A percentile compares a stretch with the other conserved stretches of the same genome.
phyloP scores from a whole-genome alignment of 35 echinoderm and acorn worm genomes.

The Apostichopus californicus region DNA sequence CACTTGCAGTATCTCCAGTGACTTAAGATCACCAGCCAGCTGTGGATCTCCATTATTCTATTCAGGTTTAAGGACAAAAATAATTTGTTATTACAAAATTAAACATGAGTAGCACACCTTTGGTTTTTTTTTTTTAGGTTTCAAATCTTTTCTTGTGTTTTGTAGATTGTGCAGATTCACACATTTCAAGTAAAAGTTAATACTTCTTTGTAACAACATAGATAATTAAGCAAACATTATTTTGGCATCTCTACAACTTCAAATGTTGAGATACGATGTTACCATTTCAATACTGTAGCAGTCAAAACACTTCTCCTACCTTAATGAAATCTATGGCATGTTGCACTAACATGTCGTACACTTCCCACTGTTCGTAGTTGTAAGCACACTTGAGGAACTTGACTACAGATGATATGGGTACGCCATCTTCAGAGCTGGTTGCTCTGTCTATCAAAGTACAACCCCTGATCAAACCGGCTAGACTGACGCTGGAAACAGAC shows the following conservation, averaged over 20 bases:
- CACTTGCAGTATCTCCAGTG: constrained; percentile 80
- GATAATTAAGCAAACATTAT: too few relatives aligned
- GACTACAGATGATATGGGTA: constrained; percentile 81
- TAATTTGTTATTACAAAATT: too few relatives aligned
- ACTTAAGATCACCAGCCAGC: constrained; percentile 69
- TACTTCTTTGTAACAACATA: too few relatives aligned
- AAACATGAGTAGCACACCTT: too few relatives aligned
- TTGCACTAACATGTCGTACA: constrained; percentile 78
- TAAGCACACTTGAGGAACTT: constrained; percentile 98
- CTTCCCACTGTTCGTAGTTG: constrained; percentile 99
- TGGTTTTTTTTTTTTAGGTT: too few relatives aligned
- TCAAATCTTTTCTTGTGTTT: too few relatives aligned
- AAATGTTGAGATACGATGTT: too few relatives aligned
- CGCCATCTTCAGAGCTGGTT: constrained; percentile 75
- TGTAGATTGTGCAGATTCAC: too few relatives aligned
- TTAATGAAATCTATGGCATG: constrained; percentile 68
- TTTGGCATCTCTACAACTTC: too few relatives aligned
- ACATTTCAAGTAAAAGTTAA: too few relatives aligned
- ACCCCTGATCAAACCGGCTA: constrained; percentile 70
- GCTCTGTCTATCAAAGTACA: constrained; percentile 79
- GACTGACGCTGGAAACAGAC: constrained; percentile 57
- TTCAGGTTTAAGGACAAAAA: not conserved
- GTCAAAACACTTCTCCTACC: constrained; percentile 40
- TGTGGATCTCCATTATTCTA: constrained; percentile 60
- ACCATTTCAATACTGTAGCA: too few relatives aligned